Base-by-base conservation (phyloP, 2,113 vertebrate genomes). In the Campylomormyrus numenius region DNA sequence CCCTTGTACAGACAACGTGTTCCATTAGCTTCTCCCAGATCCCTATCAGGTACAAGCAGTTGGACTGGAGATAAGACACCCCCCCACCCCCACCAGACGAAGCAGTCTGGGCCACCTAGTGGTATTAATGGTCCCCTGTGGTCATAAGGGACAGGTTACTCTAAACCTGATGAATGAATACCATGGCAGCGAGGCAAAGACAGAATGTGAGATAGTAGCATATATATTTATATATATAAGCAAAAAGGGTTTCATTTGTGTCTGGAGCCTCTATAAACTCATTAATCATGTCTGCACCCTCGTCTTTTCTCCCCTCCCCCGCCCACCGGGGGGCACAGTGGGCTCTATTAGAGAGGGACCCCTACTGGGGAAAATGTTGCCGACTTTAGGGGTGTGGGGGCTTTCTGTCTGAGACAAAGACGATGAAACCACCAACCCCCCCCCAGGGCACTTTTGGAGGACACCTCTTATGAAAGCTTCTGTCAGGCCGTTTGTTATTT, bases 111-210 rank as follows among this genome's bases (percentile, higher is more conserved):
- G 15, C 62, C 21, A 48, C 85, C n/a, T 48, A 49, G 5, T 35
- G 46, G 87, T 90, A 89, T 91, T 90, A 90, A 88, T 91, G 87
- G 74, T 35, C 70, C 19, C 46, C 87, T n/a, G 80, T 13, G 39
- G 89, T 80, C 24, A 39, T 42, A 58, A 87, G 91, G 93, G 90
- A 93, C 93, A 93, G 90, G 89, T 70, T 74, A 49, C 90, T 93
- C 93, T 95, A 95, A 95, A 95, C 93, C 93, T 95, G 94, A 94
- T 94, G 92, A 94, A 95, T 96, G 92, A 91, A 91, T 90, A 92
- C 92, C 90, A 90, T 92, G 77, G 74, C 35, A 86, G 42, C 46
- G 19, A 85, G 49, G 70, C 45, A 83, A 80, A n/a, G 89, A 62
- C 77, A 91, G 74, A 77, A 56, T 90, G 89, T 87, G 77, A 92